Evolutionary conservation across 2,797 vertebrate genomes (phyloP).

Genomic region (Columba guinea): DNA sequence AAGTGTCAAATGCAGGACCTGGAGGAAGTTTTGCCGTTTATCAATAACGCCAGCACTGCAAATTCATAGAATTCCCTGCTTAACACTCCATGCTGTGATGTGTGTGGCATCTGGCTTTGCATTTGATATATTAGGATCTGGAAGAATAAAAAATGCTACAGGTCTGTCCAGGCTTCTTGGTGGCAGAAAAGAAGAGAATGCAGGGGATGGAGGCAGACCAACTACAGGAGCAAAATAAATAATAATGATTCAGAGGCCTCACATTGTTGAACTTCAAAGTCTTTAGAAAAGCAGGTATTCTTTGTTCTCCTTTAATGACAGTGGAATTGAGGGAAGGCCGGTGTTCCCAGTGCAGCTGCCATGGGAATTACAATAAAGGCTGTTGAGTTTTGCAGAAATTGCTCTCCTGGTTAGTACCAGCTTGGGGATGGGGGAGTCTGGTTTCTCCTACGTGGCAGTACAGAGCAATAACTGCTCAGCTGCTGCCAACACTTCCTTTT

Average conservation of each 20-base stretch:
- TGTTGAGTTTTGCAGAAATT: constrained; percentile 32
- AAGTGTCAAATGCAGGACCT: background rate
- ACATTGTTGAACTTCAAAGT: constrained; percentile 15
- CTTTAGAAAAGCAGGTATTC: constrained; percentile 15
- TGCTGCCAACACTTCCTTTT: constrained; percentile 57
- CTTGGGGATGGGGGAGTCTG: constrained; percentile 1
- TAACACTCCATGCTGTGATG: background rate
- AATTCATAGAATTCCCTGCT: background rate
- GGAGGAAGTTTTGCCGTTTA: background rate
- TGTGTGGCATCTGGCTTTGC: background rate
- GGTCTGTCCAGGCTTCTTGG: background rate
- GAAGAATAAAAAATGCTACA: background rate
- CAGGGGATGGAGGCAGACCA: background rate
- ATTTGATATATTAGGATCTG: background rate
- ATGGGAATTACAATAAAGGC: constrained; percentile 36
- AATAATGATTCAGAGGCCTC: background rate
- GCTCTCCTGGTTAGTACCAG: constrained; percentile 7
- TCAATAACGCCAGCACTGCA: background rate
- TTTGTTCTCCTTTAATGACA: background rate
- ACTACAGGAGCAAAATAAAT: background rate
- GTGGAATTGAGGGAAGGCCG: constrained; percentile 37
- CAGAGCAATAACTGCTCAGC: constrained; percentile 57
- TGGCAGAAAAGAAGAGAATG: background rate
- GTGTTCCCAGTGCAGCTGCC: background rate
- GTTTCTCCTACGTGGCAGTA: constrained; percentile 34